Evolutionary conservation across 2,888 invertebrate genomes (phyloP).

Genomic region (Eupithecia dodoneata): DNA sequence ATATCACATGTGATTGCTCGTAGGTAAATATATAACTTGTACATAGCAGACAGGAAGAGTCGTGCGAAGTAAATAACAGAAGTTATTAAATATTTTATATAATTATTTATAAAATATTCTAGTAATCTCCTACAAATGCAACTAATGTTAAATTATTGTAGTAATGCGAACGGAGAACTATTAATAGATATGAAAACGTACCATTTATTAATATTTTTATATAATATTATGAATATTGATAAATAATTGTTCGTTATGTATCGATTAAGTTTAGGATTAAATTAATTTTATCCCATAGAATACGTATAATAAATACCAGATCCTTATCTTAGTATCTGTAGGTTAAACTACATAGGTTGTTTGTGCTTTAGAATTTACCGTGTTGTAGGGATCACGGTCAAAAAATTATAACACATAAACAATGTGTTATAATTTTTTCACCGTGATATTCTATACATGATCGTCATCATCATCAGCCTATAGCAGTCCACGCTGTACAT

Average conservation of each 20-base stretch:
- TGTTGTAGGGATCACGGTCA: too few relatives aligned
- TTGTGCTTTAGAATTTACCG: too few relatives aligned
- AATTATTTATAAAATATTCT: background rate
- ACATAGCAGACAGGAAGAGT: background rate
- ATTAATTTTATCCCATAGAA: background rate
- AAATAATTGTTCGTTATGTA: background rate
- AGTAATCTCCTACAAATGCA: background rate
- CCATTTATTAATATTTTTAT: background rate
- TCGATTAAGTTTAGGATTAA: background rate
- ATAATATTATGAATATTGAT: constrained; percentile 10
- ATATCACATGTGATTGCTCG: background rate
- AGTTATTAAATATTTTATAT: background rate
- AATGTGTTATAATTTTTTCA: too few relatives aligned
- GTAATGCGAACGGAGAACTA: constrained; percentile 2
- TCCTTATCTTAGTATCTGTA: background rate
- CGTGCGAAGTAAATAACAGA: background rate
- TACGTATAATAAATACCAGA: background rate
- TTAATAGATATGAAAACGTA: background rate
- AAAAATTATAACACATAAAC: too few relatives aligned
- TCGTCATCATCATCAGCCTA: too few relatives aligned
- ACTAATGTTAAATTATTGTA: background rate
- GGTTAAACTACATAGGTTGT: background rate
- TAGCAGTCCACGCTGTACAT: too few relatives aligned
- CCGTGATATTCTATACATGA: too few relatives aligned
- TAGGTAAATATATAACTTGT: background rate